Conservation (phyloP, 2,113 vertebrate genomes). For the Phrynosoma platyrhinos region DNA sequence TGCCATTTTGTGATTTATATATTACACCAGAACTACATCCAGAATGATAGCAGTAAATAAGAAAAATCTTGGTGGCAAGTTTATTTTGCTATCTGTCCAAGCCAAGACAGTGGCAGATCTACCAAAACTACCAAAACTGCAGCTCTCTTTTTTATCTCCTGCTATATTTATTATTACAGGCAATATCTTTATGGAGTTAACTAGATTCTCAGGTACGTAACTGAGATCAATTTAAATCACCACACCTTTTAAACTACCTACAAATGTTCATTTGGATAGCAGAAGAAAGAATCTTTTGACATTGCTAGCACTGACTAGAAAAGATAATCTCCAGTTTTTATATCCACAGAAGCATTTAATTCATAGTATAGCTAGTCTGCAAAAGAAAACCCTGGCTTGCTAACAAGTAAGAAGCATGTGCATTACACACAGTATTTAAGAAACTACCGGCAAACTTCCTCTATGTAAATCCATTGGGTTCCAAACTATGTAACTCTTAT, state of each 20-base stretch:
- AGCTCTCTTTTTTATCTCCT: neutral
- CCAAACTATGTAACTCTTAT: slow-evolving; percentile 37
- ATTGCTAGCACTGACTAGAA: too few relatives aligned
- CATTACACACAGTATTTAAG: neutral
- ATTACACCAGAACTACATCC: neutral
- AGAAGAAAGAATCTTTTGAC: neutral
- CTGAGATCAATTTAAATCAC: neutral
- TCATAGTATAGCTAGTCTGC: neutral
- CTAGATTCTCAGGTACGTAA: neutral
- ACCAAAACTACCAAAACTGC: neutral
- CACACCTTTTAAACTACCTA: neutral
- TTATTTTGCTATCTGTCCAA: neutral
- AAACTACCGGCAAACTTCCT: slow-evolving; percentile 15
- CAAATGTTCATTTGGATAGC: neutral
- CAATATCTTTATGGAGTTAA: neutral
- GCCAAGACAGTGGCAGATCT: neutral
- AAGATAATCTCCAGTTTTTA: neutral
- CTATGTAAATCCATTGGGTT: slow-evolving; percentile 23
- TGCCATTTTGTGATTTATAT: neutral
- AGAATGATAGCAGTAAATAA: neutral
- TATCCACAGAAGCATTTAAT: neutral
- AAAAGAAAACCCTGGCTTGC: neutral
- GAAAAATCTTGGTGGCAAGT: neutral
- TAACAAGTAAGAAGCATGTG: neutral
- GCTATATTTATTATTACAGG: neutral